Conservation (phyloP, 1,140 invertebrate genomes). For the Eurosta solidaginis region DNA sequence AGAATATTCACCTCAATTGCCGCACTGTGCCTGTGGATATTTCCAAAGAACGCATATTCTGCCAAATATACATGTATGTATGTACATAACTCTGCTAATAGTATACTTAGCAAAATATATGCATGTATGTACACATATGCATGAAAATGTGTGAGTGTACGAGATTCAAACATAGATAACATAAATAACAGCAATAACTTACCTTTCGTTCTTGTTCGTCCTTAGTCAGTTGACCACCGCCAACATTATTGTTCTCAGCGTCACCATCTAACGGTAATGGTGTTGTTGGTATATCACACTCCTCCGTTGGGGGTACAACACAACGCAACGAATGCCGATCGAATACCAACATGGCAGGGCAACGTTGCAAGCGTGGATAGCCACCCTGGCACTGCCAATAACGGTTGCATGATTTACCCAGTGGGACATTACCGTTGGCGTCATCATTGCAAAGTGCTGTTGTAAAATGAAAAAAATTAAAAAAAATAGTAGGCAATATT, state of each 20-base stretch:
- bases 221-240: slow-evolving; percentile 33
- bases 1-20: too few species aligned
- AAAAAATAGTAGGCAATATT: background rate
- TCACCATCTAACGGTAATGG: slow-evolving; percentile 66
- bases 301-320: slow-evolving; percentile 85
- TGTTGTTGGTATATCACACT: slow-evolving; percentile 83
- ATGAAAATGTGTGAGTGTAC: background rate
- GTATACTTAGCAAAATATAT: background rate
- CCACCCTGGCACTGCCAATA: slow-evolving; percentile 94
- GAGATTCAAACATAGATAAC: background rate
- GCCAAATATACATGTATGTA: too few species aligned
- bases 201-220: slow-evolving; percentile 39
- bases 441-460: slow-evolving; percentile 88
- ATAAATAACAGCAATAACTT: slow-evolving; percentile 29
- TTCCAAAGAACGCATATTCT: too few species aligned
- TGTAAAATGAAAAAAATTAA: background rate
- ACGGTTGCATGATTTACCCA: slow-evolving; percentile 89
- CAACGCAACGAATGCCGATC: slow-evolving; percentile 81
- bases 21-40: too few species aligned
- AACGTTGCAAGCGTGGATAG: slow-evolving; percentile 85
- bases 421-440: slow-evolving; percentile 66
- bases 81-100: too few species aligned
- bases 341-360: slow-evolving; percentile 89
- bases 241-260: slow-evolving; percentile 35
- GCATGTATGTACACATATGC: background rate